Conservation (phyloP, 2,888 invertebrate genomes). For the Synanthedon vespiformis region DNA sequence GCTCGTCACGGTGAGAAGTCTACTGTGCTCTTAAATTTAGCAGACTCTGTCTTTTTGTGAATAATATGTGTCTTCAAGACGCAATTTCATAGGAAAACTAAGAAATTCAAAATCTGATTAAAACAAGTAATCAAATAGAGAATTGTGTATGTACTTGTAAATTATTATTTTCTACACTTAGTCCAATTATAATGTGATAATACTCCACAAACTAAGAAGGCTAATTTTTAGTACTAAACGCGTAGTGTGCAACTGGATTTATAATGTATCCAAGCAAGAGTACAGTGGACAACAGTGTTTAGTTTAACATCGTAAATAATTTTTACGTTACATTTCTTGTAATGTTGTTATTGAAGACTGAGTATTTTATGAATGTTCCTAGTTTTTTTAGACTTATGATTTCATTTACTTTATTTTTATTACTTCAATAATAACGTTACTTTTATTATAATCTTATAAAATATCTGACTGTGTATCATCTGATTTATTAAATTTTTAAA, state of each 20-base stretch:
- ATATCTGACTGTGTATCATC: conserved; percentile 68
- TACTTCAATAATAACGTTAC: conserved; percentile 52
- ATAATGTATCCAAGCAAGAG: not conserved
- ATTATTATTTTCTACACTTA: not conserved
- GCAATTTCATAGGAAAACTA: no score
- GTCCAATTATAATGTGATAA: not conserved
- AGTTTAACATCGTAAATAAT: conserved; percentile 23
- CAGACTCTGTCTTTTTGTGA: no score
- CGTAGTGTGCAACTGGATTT: not conserved
- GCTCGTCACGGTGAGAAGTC: no score
- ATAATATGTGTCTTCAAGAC: no score
- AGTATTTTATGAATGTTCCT: conserved; percentile 66
- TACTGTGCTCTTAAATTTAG: no score
- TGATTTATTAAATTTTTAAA: conserved; percentile 68
- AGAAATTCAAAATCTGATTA: no score
- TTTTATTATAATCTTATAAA: conserved; percentile 64
- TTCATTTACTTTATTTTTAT: conserved; percentile 60
- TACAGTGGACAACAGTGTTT: conserved; percentile 51
- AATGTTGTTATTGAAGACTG: conserved; percentile 64
- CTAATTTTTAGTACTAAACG: not conserved
- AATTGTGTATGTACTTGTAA: not conserved
- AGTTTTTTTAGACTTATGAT: conserved; percentile 68
- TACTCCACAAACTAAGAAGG: not conserved
- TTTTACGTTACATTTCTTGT: conserved; percentile 56
- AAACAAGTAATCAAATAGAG: no score